Percentiles rank a stretch among this genome's conserved stretches.
Conservation (phyloP, 2,113 vertebrate genomes). For the Anas platyrhynchos region DNA sequence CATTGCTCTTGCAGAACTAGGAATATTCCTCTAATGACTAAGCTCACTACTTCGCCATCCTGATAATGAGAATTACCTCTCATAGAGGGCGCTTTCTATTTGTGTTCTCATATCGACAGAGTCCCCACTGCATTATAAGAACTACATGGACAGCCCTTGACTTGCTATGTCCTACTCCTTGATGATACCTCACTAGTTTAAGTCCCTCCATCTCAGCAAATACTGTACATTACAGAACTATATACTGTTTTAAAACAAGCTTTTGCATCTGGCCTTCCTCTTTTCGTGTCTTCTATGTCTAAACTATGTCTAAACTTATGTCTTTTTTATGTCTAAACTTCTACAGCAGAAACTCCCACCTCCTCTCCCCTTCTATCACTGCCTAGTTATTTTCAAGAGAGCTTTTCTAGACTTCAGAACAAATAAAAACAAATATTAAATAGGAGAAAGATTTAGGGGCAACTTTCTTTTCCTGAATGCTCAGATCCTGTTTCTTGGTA, state of each 20-base stretch:
- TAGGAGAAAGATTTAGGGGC: neutral
- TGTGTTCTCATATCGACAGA: neutral
- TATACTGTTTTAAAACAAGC: neutral
- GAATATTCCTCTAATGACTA: neutral
- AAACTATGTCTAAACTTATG: too few relatives aligned
- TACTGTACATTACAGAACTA: neutral
- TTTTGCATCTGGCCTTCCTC: neutral
- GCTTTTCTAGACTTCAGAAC: neutral
- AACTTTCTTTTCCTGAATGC: neutral
- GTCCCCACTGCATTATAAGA: neutral
- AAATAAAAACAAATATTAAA: neutral
- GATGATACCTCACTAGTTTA: neutral
- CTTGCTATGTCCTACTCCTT: neutral
- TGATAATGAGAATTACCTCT: neutral
- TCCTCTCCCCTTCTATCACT: neutral
- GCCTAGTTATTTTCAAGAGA: neutral
- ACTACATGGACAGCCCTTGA: neutral
- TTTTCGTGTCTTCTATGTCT: neutral
- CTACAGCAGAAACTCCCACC: neutral
- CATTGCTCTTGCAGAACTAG: neutral
- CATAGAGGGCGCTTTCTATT: neutral
- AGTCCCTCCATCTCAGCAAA: neutral
- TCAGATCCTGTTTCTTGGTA: neutral
- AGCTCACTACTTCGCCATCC: neutral
- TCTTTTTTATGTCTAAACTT: neutral